Conservation (phyloP, 1,140 invertebrate species). For the Mercenaria mercenaria region DNA sequence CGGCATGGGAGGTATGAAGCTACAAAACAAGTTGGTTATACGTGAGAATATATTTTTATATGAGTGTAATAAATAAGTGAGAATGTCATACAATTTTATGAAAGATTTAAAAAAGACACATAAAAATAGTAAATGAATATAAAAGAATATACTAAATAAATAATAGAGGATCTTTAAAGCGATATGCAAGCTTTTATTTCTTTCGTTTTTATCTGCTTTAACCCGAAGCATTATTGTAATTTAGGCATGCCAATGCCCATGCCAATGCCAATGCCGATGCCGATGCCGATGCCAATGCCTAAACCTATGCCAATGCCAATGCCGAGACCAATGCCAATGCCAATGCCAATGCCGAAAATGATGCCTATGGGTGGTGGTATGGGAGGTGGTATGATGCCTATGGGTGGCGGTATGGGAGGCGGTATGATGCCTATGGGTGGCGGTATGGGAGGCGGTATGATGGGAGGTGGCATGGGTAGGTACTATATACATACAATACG, state of each 20-base stretch:
- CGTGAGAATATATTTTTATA: too few species aligned
- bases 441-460: constrained; percentile 17
- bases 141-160: too few species aligned
- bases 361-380: constrained; percentile 6
- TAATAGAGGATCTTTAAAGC: too few species aligned
- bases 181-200: too few species aligned
- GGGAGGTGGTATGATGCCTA: constrained; percentile 14
- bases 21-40: background rate
- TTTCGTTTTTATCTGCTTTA: too few species aligned
- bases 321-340: constrained; percentile 16
- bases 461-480: background rate
- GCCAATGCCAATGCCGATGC: constrained; percentile 24
- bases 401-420: constrained; percentile 9
- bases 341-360: constrained; percentile 21
- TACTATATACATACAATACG: too few species aligned
- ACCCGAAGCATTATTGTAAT: background rate
- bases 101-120: too few species aligned
- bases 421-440: constrained; percentile 11
- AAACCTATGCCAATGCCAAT: constrained; percentile 18
- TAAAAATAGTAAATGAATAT: too few species aligned
- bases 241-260: constrained; percentile 16
- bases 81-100: too few species aligned
- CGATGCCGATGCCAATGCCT: constrained; percentile 25
- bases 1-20: background rate
- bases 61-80: too few species aligned